Percentiles rank a stretch among this genome's conserved stretches.
Evolutionary conservation across 2,888 invertebrate species (phyloP).

Genomic region (Cantharis rufa): DNA sequence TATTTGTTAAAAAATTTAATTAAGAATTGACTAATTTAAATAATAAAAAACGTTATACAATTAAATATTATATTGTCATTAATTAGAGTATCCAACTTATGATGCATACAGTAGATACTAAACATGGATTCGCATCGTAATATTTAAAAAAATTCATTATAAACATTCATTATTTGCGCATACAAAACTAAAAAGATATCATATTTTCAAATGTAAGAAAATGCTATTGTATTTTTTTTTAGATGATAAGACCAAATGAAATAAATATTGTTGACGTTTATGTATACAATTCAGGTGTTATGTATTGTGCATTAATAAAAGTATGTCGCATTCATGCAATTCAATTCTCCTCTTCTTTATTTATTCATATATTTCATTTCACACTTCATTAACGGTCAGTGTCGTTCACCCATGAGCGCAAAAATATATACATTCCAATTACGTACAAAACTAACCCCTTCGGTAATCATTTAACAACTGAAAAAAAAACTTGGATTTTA

Average conservation of each 20-base stretch:
- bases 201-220: conserved; percentile 34
- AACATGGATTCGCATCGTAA: conserved; percentile 11
- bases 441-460: too few relatives aligned
- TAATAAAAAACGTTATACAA: background rate
- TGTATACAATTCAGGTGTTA: conserved; percentile 58
- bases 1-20: conserved; percentile 1
- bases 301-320: conserved; percentile 58
- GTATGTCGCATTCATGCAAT: conserved; percentile 40
- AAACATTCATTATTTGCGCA: conserved; percentile 5
- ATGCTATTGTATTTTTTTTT: conserved; percentile 47
- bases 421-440: too few relatives aligned
- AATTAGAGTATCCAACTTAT: conserved; percentile 2
- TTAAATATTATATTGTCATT: background rate
- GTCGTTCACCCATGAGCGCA: too few relatives aligned
- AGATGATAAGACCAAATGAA: conserved; percentile 50
- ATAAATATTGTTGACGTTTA: conserved; percentile 54
- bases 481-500: too few relatives aligned
- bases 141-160: background rate
- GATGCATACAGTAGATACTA: conserved; percentile 3
- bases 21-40: conserved; percentile 1
- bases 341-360: background rate
- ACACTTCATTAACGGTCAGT: too few relatives aligned
- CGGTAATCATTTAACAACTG: too few relatives aligned
- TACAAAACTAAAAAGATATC: conserved; percentile 15
- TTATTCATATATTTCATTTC: background rate